These are phyloP conservation scores for Pseudoips prasinana DNA, from an alignment of 2,888 invertebrate genomes.

Conservation along the genomic window DNA sequence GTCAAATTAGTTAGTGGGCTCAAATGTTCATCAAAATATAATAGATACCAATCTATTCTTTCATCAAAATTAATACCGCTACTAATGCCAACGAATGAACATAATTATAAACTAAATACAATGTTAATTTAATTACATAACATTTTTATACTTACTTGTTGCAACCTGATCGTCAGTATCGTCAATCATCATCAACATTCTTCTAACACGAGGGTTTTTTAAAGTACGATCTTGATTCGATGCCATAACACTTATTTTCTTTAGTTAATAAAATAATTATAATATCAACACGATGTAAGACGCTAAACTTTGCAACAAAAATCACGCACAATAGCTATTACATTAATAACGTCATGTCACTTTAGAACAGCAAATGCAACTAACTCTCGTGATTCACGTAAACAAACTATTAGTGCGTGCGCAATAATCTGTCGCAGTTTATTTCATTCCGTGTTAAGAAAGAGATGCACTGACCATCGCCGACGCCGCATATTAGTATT, in stretches of 20 bases:
- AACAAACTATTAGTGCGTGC: background rate
- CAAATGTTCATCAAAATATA: slow-evolving; percentile 1
- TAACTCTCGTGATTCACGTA: background rate
- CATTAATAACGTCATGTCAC: too few relatives aligned
- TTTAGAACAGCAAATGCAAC: background rate
- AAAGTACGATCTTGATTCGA: slow-evolving; percentile 2
- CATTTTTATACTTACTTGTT: slow-evolving; percentile 2
- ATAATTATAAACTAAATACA: slow-evolving; percentile 1
- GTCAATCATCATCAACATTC: slow-evolving; percentile 4
- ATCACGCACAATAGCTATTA: background rate
- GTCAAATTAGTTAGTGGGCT: too few relatives aligned
- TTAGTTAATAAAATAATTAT: background rate
- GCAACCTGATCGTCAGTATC: slow-evolving; percentile 3
- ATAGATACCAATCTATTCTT: background rate
- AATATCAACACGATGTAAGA: background rate
- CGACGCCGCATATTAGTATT: background rate
- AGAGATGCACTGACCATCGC: background rate
- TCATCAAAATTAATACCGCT: slow-evolving; percentile 1
- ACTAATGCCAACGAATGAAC: too few relatives aligned
- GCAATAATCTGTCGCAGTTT: slow-evolving; percentile 1
- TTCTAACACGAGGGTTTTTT: slow-evolving; percentile 3
- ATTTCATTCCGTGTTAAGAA: background rate
- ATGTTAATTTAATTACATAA: slow-evolving; percentile 3
- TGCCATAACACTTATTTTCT: slow-evolving; percentile 1
- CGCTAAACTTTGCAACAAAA: background rate